phyloP scores from a whole-genome alignment of 2,113 vertebrate species.

The Cavia aperea region DNA sequence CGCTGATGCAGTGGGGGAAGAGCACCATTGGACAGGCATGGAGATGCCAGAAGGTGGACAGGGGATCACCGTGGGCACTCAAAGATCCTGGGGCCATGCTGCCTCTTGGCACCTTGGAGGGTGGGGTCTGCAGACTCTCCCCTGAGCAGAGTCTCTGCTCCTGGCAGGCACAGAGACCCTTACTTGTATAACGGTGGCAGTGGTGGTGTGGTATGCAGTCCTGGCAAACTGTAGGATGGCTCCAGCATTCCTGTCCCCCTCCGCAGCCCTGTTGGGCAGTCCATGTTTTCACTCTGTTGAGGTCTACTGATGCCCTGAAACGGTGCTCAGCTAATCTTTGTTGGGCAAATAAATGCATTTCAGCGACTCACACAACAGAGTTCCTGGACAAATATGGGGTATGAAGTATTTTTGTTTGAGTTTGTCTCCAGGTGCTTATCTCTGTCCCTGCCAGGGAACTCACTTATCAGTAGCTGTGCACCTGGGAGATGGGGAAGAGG shows the following conservation, averaged over 20 bases:
- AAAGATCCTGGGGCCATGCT: fast-evolving
- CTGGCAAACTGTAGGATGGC: too few relatives aligned
- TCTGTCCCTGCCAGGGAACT: not conserved
- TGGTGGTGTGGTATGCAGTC: too few relatives aligned
- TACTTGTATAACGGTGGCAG: too few relatives aligned
- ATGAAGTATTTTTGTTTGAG: not conserved
- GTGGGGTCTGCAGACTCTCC: not conserved
- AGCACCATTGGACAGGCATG: fast-evolving
- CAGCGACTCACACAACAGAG: not conserved
- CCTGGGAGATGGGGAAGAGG: not conserved
- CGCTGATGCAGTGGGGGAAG: not conserved
- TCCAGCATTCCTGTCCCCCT: not conserved
- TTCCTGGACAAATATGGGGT: not conserved
- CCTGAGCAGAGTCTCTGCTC: not conserved
- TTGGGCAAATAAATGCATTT: not conserved
- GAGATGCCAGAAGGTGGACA: not conserved
- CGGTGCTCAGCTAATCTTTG: not conserved
- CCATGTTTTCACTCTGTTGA: not conserved
- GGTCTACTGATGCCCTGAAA: not conserved
- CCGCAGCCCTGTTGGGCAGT: not conserved
- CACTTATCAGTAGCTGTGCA: not conserved
- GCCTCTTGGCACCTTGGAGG: not conserved
- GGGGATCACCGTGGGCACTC: fast-evolving
- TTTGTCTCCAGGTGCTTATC: not conserved
- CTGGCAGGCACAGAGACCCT: not conserved